A percentile compares a stretch with the other conserved stretches of the same genome.
Conservation (phyloP, 2,113 vertebrate species). For the Otolemur garnettii region DNA sequence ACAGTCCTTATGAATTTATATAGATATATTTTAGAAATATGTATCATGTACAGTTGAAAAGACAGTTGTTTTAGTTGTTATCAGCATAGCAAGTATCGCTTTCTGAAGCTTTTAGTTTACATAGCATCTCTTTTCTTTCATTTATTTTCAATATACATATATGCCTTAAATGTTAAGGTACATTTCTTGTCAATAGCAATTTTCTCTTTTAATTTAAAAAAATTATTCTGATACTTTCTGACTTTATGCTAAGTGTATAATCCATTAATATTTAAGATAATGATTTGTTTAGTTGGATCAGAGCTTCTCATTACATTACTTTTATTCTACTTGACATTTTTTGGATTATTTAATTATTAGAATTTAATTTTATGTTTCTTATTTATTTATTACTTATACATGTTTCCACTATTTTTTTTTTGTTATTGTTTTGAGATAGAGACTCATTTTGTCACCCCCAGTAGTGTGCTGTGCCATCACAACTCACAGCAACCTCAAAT, state of each 20-base stretch:
- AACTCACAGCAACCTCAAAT: too few relatives aligned
- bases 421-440: too few relatives aligned
- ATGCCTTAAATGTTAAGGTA: background rate
- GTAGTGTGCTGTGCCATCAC: too few relatives aligned
- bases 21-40: background rate
- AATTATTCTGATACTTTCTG: background rate
- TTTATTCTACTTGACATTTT: background rate
- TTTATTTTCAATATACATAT: background rate
- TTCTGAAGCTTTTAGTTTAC: background rate
- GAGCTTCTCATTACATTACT: background rate
- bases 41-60: background rate
- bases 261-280: background rate
- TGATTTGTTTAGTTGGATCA: background rate
- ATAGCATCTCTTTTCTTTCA: background rate
- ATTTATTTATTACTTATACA: background rate
- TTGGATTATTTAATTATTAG: background rate
- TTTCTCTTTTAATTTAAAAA: background rate
- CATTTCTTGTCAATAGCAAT: background rate
- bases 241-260: background rate
- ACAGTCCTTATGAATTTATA: background rate
- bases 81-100: background rate
- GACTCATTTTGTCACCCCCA: too few relatives aligned
- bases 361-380: background rate
- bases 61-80: background rate
- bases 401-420: too few relatives aligned